A percentile compares a stretch with the other conserved stretches of the same genome.
phyloP scores from a whole-genome alignment of 1,140 invertebrate species.

The Diploscapter pachys region DNA sequence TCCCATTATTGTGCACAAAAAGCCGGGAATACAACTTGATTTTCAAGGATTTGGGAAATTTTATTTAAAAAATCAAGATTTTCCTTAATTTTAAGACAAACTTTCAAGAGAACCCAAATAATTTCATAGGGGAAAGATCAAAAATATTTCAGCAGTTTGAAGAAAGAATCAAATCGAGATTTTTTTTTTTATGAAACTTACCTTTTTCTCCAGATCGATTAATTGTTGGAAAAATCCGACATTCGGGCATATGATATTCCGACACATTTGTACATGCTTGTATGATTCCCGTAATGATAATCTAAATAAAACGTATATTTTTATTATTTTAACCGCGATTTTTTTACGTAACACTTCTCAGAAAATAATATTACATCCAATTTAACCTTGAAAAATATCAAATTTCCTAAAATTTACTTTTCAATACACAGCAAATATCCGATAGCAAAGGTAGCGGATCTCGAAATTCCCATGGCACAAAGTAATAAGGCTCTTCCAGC shows the following conservation, averaged over 20 bases:
- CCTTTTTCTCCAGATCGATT: constrained; percentile 56
- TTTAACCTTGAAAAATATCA: too few species aligned
- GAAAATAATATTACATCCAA: too few species aligned
- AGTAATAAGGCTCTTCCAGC: constrained; percentile 68
- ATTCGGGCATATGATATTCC: constrained; percentile 79
- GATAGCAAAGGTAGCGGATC: constrained; percentile 77
- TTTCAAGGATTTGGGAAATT: too few species aligned
- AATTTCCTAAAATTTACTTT: constrained; percentile 10
- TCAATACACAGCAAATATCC: constrained; percentile 72
- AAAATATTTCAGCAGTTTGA: too few species aligned
- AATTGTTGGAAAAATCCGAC: constrained; percentile 82
- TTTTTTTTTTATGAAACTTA: constrained; percentile 9
- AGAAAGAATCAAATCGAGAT: neutral
- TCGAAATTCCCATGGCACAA: constrained; percentile 79
- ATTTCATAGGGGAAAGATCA: too few species aligned
- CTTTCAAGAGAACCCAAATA: too few species aligned
- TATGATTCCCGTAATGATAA: constrained; percentile 75
- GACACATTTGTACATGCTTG: constrained; percentile 67
- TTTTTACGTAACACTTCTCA: too few species aligned
- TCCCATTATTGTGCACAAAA: too few species aligned
- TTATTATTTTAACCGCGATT: too few species aligned
- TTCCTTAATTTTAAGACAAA: too few species aligned
- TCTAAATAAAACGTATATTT: constrained; percentile 18
- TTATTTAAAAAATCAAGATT: too few species aligned
- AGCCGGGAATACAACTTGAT: too few species aligned